These are phyloP conservation scores for Pipistrellus pygmaeus DNA, from an alignment of 2,797 vertebrate species.

Conservation along the genomic window DNA sequence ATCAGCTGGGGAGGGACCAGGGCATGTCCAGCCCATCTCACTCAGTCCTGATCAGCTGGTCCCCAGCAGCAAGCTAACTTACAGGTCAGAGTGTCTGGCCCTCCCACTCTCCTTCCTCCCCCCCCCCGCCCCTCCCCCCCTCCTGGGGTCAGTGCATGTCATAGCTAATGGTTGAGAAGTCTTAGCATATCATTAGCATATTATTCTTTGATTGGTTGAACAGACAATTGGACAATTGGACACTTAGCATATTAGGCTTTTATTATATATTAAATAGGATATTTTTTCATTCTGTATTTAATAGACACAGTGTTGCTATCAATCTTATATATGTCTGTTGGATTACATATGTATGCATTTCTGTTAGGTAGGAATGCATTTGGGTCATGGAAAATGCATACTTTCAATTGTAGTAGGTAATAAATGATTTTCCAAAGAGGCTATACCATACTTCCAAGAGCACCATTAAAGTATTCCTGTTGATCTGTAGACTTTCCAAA, in stretches of 20 bases:
- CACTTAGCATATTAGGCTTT: too few species aligned
- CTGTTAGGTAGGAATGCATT: background rate
- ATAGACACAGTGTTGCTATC: background rate
- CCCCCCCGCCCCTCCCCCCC: too few species aligned
- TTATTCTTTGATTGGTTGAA: too few species aligned
- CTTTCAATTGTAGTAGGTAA: background rate
- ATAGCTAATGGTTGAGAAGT: too few species aligned
- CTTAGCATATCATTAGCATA: too few species aligned
- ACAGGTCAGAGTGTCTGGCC: too few species aligned
- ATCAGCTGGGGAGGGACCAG: too few species aligned
- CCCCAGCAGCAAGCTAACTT: too few species aligned
- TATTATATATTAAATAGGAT: background rate
- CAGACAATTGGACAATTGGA: accelerated
- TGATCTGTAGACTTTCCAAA: background rate
- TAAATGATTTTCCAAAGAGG: background rate
- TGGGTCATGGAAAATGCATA: background rate
- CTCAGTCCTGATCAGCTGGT: too few species aligned
- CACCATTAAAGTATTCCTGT: background rate
- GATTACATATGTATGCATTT: background rate
- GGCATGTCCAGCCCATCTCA: too few species aligned
- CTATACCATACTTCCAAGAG: background rate
- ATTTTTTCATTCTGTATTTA: background rate
- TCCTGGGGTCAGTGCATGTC: too few species aligned
- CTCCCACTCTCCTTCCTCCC: too few species aligned
- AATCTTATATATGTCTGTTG: background rate